Conservation (phyloP, 2,797 vertebrate genomes). For the Chrosomus eos region DNA sequence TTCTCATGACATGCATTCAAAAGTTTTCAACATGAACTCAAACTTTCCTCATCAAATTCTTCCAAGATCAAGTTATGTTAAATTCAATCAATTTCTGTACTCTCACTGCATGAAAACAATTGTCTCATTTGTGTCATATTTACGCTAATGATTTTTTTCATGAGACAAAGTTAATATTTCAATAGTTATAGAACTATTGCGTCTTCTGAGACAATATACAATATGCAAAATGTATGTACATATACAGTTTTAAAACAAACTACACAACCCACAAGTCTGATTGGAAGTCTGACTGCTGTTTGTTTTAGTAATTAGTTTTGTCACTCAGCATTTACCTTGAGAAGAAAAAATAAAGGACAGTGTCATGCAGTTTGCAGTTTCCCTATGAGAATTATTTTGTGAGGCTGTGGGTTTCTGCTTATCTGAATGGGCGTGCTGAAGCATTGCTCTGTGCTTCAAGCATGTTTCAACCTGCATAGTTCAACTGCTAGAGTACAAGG, state of each 20-base stretch:
- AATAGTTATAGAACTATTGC: background rate
- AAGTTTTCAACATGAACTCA: background rate
- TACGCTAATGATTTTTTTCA: background rate
- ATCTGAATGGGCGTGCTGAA: conserved; percentile 16
- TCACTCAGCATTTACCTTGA: background rate
- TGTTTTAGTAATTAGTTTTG: conserved; percentile 20
- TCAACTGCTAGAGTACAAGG: conserved; percentile 22
- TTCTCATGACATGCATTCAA: background rate
- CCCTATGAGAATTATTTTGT: background rate
- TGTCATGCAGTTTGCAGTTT: background rate
- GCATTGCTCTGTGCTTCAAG: conserved; percentile 12
- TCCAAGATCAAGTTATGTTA: background rate
- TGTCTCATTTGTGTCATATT: background rate
- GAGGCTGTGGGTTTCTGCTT: background rate
- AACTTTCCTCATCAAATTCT: background rate
- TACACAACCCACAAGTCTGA: background rate
- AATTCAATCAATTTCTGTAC: background rate
- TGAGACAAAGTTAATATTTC: background rate
- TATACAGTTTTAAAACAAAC: background rate
- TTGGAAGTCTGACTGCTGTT: conserved; percentile 11
- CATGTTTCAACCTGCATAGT: conserved; percentile 49
- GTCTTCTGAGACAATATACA: background rate
- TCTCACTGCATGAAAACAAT: background rate
- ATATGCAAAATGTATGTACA: conserved; percentile 10
- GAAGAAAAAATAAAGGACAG: background rate